These are phyloP conservation scores for Chunga burmeisteri DNA, from an alignment of 2,113 vertebrate species.

Conservation along the genomic window DNA sequence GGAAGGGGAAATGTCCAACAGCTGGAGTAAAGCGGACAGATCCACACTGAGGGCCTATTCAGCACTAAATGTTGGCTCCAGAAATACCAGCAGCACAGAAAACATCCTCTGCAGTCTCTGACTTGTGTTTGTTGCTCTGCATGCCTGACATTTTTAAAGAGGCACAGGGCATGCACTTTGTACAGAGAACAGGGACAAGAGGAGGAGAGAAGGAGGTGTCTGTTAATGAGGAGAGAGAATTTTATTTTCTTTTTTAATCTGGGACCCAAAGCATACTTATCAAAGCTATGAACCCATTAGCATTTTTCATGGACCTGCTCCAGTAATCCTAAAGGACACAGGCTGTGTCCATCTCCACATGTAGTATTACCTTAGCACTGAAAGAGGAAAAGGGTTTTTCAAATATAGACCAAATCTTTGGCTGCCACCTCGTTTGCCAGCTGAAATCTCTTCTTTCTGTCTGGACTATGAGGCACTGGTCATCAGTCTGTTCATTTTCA, in stretches of 20 bases:
- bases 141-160: not conserved
- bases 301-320: not conserved
- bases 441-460: not conserved
- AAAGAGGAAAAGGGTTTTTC: conserved; percentile 39
- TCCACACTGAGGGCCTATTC: not conserved
- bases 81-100: not conserved
- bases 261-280: not conserved
- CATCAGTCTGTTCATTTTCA: not conserved
- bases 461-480: not conserved
- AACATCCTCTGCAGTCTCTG: not conserved
- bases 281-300: not conserved
- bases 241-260: not conserved
- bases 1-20: not conserved
- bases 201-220: not conserved
- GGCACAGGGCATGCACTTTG: not conserved
- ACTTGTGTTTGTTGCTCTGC: not conserved
- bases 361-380: conserved; percentile 41
- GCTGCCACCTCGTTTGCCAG: conserved; percentile 34
- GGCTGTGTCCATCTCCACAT: not conserved
- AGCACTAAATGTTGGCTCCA: not conserved
- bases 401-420: conserved; percentile 50
- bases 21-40: not conserved
- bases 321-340: not conserved
- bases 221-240: not conserved
- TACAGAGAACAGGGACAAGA: not conserved